Percentiles rank a stretch among this genome's conserved stretches.
Evolutionary conservation across 2,113 vertebrate genomes (phyloP).

Genomic region (Saguinus midas): DNA sequence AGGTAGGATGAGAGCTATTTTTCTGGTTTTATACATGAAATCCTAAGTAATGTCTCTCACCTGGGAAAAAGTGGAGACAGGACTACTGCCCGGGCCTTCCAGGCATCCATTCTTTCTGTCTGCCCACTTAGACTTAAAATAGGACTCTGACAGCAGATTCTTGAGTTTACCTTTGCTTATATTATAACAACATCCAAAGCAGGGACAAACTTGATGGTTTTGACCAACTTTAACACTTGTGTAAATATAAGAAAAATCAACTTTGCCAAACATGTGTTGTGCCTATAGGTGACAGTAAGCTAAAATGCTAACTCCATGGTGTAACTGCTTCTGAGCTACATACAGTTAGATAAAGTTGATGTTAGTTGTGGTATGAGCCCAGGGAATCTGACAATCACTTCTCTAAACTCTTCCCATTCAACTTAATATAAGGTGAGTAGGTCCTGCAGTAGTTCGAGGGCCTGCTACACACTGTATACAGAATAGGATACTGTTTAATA

Average conservation of each 20-base stretch:
- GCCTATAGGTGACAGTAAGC: background rate
- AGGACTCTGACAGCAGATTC: background rate
- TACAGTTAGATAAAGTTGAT: background rate
- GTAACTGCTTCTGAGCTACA: background rate
- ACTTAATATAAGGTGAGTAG: background rate
- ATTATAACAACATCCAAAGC: background rate
- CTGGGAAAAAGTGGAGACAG: background rate
- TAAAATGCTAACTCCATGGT: background rate
- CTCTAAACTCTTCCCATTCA: background rate
- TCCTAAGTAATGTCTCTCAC: background rate
- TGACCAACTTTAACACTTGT: background rate
- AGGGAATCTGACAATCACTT: background rate
- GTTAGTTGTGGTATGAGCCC: background rate
- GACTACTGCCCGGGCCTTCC: background rate
- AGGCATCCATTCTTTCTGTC: background rate
- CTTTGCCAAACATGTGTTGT: background rate
- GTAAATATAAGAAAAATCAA: background rate
- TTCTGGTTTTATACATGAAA: background rate
- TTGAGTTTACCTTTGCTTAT: constrained; percentile 1
- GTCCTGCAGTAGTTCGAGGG: background rate
- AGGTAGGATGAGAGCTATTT: background rate
- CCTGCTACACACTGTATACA: background rate
- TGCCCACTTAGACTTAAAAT: background rate
- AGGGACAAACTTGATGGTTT: background rate
- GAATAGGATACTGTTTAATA: background rate